phyloP scores from a whole-genome alignment of 2,888 invertebrate species.

The Trileptium ribeirensis region DNA sequence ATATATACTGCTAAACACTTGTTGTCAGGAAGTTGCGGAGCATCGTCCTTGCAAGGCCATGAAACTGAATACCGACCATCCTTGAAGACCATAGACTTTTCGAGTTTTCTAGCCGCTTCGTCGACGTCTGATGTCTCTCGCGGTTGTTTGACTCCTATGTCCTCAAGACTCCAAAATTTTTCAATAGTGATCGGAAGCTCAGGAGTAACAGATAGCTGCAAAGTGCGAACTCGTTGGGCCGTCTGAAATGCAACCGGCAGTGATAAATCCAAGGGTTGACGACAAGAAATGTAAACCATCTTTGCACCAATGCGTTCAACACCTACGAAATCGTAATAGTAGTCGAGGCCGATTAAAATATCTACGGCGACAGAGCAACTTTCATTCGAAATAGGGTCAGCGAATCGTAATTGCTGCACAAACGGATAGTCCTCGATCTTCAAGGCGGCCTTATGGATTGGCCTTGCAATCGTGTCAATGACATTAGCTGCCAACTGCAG shows the following conservation, averaged over 20 bases:
- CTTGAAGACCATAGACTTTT: not conserved
- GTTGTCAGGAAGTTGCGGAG: constrained; percentile 10
- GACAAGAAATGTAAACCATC: not conserved
- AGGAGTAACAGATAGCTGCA: not conserved
- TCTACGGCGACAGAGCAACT: not conserved
- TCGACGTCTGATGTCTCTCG: not conserved
- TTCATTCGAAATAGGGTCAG: not conserved
- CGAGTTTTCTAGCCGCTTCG: not conserved
- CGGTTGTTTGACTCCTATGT: not conserved
- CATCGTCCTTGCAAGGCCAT: not conserved
- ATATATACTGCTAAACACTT: not conserved
- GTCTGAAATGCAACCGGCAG: not conserved
- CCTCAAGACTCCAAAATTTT: not conserved
- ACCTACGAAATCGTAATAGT: not conserved
- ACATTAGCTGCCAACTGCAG: not conserved
- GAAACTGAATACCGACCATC: not conserved
- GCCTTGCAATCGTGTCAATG: not conserved
- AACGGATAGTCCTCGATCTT: not conserved
- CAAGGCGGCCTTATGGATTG: not conserved
- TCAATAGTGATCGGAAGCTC: not conserved
- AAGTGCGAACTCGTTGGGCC: not conserved
- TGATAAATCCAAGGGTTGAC: not conserved
- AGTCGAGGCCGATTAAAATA: not conserved
- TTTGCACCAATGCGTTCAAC: not conserved
- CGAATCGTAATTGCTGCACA: not conserved